Percentiles rank a stretch among this genome's conserved stretches.
These are phyloP conservation scores for Alosa sapidissima DNA, from an alignment of 2,797 vertebrate species.

Conservation along the genomic window DNA sequence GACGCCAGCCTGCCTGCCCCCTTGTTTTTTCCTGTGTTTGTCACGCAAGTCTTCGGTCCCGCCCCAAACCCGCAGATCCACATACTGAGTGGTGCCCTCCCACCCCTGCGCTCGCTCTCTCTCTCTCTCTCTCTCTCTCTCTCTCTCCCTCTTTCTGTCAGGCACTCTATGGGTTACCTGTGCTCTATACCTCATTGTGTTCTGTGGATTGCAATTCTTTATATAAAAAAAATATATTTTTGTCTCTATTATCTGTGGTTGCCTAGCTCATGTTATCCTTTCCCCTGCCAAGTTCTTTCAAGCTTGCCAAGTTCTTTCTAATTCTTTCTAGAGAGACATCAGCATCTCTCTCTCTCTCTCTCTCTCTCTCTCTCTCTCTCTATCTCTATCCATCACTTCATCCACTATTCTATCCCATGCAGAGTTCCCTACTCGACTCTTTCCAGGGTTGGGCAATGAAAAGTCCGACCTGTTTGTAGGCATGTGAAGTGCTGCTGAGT, in stretches of 20 bases:
- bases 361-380: neutral
- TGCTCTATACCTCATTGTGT: neutral
- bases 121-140: neutral
- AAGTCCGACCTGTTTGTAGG: constrained; percentile 34
- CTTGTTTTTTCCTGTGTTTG: constrained; percentile 58
- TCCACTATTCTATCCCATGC: neutral
- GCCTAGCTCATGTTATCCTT: neutral
- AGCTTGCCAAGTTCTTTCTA: neutral
- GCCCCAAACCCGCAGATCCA: constrained; percentile 32
- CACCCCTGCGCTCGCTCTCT: neutral
- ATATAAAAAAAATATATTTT: neutral
- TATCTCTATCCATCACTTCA: constrained; percentile 9
- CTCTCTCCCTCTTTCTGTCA: neutral
- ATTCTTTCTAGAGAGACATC: too few relatives aligned
- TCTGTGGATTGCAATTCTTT: neutral
- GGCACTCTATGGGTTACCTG: neutral
- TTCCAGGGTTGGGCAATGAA: constrained; percentile 35
- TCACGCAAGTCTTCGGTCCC: constrained; percentile 58
- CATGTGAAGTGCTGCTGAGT: constrained; percentile 41
- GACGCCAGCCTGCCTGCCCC: constrained; percentile 37
- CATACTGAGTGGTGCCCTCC: constrained; percentile 26
- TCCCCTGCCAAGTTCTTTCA: neutral
- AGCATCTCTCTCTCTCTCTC: neutral
- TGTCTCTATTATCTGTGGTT: neutral
- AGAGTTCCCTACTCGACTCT: neutral